These are phyloP conservation scores for Phrixothrix hirtus DNA, from an alignment of 2,888 invertebrate genomes.

Conservation along the genomic window DNA sequence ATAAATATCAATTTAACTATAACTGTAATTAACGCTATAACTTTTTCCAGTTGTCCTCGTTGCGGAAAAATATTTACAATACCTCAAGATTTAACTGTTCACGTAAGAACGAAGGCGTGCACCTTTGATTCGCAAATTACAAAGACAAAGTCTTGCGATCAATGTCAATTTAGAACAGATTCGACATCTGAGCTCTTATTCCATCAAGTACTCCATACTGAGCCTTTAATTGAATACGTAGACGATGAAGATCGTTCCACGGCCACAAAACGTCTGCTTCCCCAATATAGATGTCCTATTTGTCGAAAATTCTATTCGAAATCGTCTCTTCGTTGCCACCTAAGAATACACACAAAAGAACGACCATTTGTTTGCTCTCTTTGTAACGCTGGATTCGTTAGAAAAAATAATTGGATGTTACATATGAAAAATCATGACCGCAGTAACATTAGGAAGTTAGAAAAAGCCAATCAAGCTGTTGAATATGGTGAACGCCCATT, in stretches of 20 bases:
- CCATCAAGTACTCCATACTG: constrained; percentile 70
- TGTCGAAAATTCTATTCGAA: constrained; percentile 70
- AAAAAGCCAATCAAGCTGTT: constrained; percentile 22
- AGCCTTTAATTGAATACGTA: constrained; percentile 51
- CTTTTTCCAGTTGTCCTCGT: constrained; percentile 64
- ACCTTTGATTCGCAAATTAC: constrained; percentile 48
- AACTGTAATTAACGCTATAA: too few relatives aligned
- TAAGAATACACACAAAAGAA: constrained; percentile 75
- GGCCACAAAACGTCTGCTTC: constrained; percentile 42
- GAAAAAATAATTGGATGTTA: constrained; percentile 66
- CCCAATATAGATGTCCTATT: constrained; percentile 68
- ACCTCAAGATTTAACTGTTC: constrained; percentile 74
- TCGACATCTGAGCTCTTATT: constrained; percentile 73
- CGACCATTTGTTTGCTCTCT: constrained; percentile 68
- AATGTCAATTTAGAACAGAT: constrained; percentile 65
- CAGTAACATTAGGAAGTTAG: constrained; percentile 30
- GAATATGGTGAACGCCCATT: constrained; percentile 41
- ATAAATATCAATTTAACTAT: neutral
- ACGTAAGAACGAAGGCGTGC: constrained; percentile 67
- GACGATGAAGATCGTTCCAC: constrained; percentile 45
- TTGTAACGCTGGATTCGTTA: constrained; percentile 68
- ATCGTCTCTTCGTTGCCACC: constrained; percentile 68
- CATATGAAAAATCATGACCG: constrained; percentile 64
- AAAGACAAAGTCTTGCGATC: constrained; percentile 58
- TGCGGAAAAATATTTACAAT: constrained; percentile 72